phyloP scores from a whole-genome alignment of 2,113 vertebrate genomes.

The Prinia subflava region DNA sequence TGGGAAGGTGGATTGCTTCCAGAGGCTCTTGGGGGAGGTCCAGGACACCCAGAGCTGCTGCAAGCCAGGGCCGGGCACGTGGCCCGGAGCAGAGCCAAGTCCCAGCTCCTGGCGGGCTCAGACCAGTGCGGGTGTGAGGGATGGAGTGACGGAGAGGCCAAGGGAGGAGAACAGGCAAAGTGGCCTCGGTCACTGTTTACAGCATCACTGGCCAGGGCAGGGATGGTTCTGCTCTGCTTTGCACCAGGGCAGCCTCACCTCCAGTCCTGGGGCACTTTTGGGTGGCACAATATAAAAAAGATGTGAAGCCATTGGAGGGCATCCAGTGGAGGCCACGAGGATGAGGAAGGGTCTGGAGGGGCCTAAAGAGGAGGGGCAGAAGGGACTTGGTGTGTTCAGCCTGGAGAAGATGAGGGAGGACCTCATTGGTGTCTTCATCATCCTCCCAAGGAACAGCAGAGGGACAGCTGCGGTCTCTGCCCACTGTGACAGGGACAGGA shows the following conservation, averaged over 20 bases:
- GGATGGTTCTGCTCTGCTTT: neutral
- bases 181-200: fast-evolving
- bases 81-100: neutral
- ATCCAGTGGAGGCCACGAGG: fast-evolving
- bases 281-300: neutral
- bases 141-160: fast-evolving
- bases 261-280: neutral
- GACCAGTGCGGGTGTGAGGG: neutral
- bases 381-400: too few species aligned
- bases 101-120: neutral
- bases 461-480: too few species aligned
- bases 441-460: too few species aligned
- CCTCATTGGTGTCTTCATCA: too few species aligned
- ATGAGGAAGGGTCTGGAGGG: too few species aligned
- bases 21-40: neutral
- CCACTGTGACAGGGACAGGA: too few species aligned
- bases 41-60: neutral
- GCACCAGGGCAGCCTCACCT: neutral
- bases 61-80: neutral
- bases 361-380: too few species aligned
- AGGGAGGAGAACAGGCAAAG: fast-evolving
- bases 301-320: neutral
- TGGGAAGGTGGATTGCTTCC: neutral
- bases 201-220: neutral
- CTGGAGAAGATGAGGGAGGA: too few species aligned